Base-by-base conservation (phyloP, 1,140 invertebrate genomes). In the Harlomillsia oculata region DNA sequence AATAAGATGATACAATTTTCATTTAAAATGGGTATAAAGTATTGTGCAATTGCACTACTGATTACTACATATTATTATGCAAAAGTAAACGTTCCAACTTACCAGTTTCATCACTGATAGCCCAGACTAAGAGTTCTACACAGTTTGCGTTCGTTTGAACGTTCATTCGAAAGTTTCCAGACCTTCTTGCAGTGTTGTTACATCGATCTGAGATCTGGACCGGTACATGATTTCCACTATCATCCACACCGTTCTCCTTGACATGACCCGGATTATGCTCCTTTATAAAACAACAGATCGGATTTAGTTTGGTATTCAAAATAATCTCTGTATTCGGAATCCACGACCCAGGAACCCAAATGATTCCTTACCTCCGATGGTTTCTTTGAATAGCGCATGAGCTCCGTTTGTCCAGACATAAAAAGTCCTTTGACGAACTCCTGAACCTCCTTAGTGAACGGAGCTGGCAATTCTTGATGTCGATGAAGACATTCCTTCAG, bases 71-170 rank as follows among this genome's bases (percentile, higher is more conserved):
- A 40, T 21, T 4, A 18, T 34, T 34, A 34, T n/a, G 32, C 32
- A 34, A 9, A 34, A 8, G 32, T 34, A 34, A 34, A 34, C n/a
- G 8, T 34, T 9, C 8, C n/a, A 9, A 9, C 32, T 74, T 74
- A 96, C 93, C 92, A 67, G 89, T 89, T 77, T 97, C 94, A 74
- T 97, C 93, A 2, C 85, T 82, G 65, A 95, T 92, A 11, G 93
- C 90, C 95, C 95, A 99, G 26, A 98, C 92, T 2, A 99, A 77
- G 0, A 99, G 78, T 72, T 99, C 93, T 1, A 98, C 89, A 72
- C 94, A 98, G 14, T 92, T 90, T 3, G 94, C 92, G 75, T 96
- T 97, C 0, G 91, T 90, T 80, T 93, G 90, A 0, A 98, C 89
- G 69, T 94, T 94, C 26, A 97, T 83, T 75, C 95, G 94, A 67